Conservation (phyloP, 1,140 invertebrate species). For the Zaprionus ghesquierei region DNA sequence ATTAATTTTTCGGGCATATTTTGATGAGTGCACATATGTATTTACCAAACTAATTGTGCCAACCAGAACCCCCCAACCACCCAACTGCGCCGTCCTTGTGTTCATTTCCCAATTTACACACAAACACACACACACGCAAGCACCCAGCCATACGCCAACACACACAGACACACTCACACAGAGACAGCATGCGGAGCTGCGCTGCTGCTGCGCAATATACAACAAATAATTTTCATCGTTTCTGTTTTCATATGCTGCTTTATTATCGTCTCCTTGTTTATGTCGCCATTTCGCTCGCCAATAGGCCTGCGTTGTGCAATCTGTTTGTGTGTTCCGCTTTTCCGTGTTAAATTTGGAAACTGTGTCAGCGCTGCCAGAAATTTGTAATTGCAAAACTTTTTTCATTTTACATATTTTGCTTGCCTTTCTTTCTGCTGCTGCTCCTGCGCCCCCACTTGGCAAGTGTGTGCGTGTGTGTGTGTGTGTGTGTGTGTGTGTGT, state of each 20-base stretch:
- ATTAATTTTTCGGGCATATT: neutral
- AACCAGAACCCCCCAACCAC: neutral
- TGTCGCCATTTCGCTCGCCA: slow-evolving; percentile 46
- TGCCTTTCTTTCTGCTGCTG: neutral
- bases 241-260: slow-evolving; percentile 70
- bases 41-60: slow-evolving; percentile 20
- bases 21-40: neutral
- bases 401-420: slow-evolving; percentile 1
- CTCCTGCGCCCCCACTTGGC: neutral
- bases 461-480: neutral
- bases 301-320: slow-evolving; percentile 42
- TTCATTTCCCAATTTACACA: slow-evolving; percentile 54
- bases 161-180: slow-evolving; percentile 6
- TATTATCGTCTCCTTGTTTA: slow-evolving; percentile 67
- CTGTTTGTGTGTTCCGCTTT: slow-evolving; percentile 34
- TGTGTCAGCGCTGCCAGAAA: slow-evolving; percentile 45
- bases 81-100: slow-evolving; percentile 56
- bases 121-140: neutral
- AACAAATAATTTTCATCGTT: slow-evolving; percentile 35
- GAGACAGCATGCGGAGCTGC: slow-evolving; percentile 24
- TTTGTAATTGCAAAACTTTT: slow-evolving; percentile 21
- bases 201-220: slow-evolving; percentile 71
- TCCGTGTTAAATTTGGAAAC: slow-evolving; percentile 69
- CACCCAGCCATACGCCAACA: neutral
- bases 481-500: neutral